Base-by-base conservation (phyloP, 2,888 invertebrate genomes). In the Koerneria pararmatus region DNA sequence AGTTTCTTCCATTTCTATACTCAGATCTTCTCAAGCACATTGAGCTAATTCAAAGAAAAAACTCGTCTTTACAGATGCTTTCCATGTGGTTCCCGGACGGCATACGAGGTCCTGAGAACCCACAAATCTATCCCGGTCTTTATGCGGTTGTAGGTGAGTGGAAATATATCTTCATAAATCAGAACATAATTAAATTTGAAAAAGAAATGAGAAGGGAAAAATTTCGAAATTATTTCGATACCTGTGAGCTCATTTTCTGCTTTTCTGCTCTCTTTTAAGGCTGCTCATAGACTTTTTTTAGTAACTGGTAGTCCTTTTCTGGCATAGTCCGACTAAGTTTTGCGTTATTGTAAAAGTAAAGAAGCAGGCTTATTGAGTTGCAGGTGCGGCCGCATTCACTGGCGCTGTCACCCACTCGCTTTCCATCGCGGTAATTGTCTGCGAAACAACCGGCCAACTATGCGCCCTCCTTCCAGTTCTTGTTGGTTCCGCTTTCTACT, bases 391-490 rank as follows among this genome's bases (percentile, higher is more conserved):
- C 0, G 95, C 95, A 0, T 91, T 95, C 84, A 92, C 94, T 0
- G 95, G 95, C 1, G 92, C 93, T 1, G 95, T 95, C 15, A 97
- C 97, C 0, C 93, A 95, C 85, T 95, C 97, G 0, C 93, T 97
- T 48, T 95, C 95, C 1, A 95, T 95, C 57, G 92, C 94, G 74
- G 95, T 97, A 75, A 97, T 97, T 73, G 91, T 95, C 68, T 94
- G 94, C 85, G 97, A 97, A 86, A 91, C 97, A 90, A 97, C 95
- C 0, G 97, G 97, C 56, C 97, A 97, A 87, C 93, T 97, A 77
- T 93, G 93, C 1, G 95, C 97, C 83, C 90, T 95, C 57, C 89
- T 97, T 59, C 97, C 94, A 0, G 91, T 93, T 66, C 92, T 94
- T 87, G 92, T 95, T 35, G 6, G 63, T 53, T 6, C 1, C 11